Evolutionary conservation across 2,888 invertebrate species (phyloP), one percentile per base, ranked within the genome.

Genomic region (Antitype chi): DNA sequence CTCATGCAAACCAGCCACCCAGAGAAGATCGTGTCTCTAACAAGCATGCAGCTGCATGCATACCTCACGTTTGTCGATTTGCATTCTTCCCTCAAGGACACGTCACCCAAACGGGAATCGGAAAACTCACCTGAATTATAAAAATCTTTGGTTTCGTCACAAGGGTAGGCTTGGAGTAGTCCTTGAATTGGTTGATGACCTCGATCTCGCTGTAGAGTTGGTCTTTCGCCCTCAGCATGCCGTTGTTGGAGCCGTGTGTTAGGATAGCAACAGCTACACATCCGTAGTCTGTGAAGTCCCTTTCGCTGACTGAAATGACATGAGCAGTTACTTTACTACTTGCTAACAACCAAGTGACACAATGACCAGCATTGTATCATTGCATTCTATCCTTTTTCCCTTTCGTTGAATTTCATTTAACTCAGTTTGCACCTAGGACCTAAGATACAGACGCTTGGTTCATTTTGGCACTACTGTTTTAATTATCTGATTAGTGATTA

Each of bases 81-180:
- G 0, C 38, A 38, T n/a, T 38, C 13, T 3, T 11, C n/a, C 17
- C 20, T 55, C 38, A 25, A 57, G 23, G n/a, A 17, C 47, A 25
- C 4, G 9, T 52, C 25, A 70, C 53, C n/a, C 8, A 5, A 32
- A n/a, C 1, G 1, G 28, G 32, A 23, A 32, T 74, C 3, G 17
- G 4, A 68, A 52, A 25, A 60, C 59, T 83, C 25, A 95, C 95
- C 92, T 95, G 95, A 72, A 96, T 91, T 25, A 96, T 93, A 23
- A 95, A 82, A 53, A 96, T 83, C 79, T 93, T 94, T 0, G 96
- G 96, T 70, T 96, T 96, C 0, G 94, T 94, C 20, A 94, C 88
- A 11, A 96, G 87, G 0, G 93, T 92, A 0, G 93, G 94, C 38
- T 93, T 95, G 70, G 91, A 88, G 59, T 91, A 84, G 2, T 92